Evolutionary conservation across 1,140 invertebrate species (phyloP), one percentile per base, ranked within the genome.

Genomic region (Ephestia elutella): DNA sequence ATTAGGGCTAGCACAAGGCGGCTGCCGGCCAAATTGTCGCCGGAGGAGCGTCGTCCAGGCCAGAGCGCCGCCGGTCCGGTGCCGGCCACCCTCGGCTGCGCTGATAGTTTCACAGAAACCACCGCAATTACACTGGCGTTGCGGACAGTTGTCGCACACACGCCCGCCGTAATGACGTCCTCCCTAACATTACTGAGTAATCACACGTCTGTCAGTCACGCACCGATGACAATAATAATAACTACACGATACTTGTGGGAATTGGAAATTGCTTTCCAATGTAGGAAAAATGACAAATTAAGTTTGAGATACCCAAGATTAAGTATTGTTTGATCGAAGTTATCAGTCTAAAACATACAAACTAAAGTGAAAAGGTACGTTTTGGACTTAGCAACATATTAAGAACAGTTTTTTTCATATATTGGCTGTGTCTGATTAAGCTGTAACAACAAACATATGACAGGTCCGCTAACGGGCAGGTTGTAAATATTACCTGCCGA

Each of bases 81-180:
- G 21, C 21, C 21, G 54, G 57, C 61, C 68, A 62, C 61, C 59
- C 70, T 71, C 56, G 63, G 62, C 69, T 70, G 66, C 62, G 38
- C 38, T 72, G 73, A 75, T 72, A 61, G 72, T 72, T 80, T 82
- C 77, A 68, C 49, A 70, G 80, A 76, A 83, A 71, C 63, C 48
- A 64, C 59, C 50, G 64, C 69, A 80, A 77, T 82, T 80, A 80
- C 67, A 71, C 63, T 65, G 56, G 66, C 67, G 66, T 71, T 68
- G 69, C 66, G 63, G 73, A 70, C 71, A 71, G 71, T 78, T 80
- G 79, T 80, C 77, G 68, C 71, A 73, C 59, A 63, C 44, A 66
- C 61, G 60, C 54, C 30, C 49, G 60, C 11, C 30, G 35, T 61
- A 61, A 61, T 56, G 48, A 61, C 60, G 48, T 44, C 44, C 20